A percentile compares a stretch with the other conserved stretches of the same genome.
Evolutionary conservation across 2,888 invertebrate species (phyloP).

Genomic region (Tenthredo scrophulariae): DNA sequence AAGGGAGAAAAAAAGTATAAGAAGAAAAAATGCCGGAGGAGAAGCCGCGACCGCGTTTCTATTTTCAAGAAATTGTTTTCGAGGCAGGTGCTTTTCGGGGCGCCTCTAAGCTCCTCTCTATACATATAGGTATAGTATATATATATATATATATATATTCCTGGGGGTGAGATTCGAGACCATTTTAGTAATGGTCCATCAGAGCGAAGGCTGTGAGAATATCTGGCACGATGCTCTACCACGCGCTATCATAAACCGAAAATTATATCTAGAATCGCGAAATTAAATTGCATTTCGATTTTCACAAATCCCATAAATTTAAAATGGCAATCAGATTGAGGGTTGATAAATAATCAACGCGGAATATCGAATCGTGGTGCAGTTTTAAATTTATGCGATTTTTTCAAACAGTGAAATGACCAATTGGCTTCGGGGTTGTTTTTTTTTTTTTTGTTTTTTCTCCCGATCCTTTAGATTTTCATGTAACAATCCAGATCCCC

Average conservation of each 20-base stretch:
- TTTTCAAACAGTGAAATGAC: too few relatives aligned
- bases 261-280: neutral
- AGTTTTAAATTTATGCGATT: too few relatives aligned
- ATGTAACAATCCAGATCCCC: too few relatives aligned
- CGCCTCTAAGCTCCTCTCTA: neutral
- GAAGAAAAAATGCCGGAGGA: neutral
- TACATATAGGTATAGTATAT: neutral
- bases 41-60: constrained; percentile 4
- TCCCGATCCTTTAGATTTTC: too few relatives aligned
- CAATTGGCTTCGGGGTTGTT: too few relatives aligned
- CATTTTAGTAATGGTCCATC: constrained; percentile 36
- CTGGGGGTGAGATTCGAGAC: constrained; percentile 5
- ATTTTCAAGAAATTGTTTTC: constrained; percentile 19
- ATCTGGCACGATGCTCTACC: neutral
- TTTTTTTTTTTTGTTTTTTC: neutral
- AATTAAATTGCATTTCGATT: neutral
- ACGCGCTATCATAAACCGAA: neutral
- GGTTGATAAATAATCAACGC: too few relatives aligned
- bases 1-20: neutral
- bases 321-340: too few relatives aligned
- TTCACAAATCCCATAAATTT: neutral
- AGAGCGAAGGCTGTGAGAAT: neutral
- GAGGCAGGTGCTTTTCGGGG: constrained; percentile 13
- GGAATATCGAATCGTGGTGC: too few relatives aligned
- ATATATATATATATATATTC: neutral